These are phyloP conservation scores for Anoplius nigerrimus DNA, from an alignment of 2,888 invertebrate genomes.

Conservation along the genomic window DNA sequence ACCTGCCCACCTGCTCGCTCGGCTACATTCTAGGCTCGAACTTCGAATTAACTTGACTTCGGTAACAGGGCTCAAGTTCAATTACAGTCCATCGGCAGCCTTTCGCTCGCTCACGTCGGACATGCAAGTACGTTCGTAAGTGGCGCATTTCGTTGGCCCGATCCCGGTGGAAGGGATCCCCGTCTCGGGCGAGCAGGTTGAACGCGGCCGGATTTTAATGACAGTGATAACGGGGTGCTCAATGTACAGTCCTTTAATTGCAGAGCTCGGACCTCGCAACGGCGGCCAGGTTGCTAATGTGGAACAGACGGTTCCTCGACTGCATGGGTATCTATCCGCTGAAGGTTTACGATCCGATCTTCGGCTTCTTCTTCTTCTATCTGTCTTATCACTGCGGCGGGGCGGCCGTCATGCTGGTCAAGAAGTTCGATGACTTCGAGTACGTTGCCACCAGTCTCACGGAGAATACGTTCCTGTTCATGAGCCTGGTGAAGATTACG, in stretches of 20 bases:
- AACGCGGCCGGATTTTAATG: no score
- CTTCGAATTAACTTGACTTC: no score
- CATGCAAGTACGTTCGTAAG: no score
- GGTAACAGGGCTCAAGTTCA: no score
- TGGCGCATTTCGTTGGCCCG: no score
- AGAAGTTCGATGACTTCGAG: not conserved
- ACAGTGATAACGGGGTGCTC: no score
- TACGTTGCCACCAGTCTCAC: not conserved
- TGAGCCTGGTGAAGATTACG: not conserved
- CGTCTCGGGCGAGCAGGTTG: no score
- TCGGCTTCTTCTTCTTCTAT: not conserved
- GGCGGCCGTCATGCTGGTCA: not conserved
- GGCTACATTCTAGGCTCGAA: no score
- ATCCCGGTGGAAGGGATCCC: no score
- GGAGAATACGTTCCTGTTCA: not conserved
- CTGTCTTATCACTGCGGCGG: not conserved
- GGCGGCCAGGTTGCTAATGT: not conserved
- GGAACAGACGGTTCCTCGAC: constrained; percentile 5
- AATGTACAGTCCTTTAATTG: not conserved
- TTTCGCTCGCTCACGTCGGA: no score
- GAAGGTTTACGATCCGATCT: not conserved
- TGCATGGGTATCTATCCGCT: not conserved
- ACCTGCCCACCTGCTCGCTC: no score
- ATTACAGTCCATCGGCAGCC: no score
- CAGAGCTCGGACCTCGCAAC: not conserved